Conservation (phyloP, 2,113 vertebrate genomes). For the Pyxicephalus adspersus region DNA sequence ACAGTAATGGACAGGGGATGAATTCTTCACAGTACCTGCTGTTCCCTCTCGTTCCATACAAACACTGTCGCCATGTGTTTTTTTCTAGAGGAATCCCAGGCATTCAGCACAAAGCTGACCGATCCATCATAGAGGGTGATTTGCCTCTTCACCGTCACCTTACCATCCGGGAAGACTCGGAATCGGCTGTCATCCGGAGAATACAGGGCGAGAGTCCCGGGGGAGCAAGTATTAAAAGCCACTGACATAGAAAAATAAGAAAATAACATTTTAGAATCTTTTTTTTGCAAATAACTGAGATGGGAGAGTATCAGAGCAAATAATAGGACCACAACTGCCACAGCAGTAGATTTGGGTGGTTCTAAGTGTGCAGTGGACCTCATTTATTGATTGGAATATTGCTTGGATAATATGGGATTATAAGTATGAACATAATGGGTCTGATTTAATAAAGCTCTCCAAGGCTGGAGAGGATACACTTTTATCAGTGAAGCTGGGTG, state of each 20-base stretch:
- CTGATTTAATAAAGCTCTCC: no score
- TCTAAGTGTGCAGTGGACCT: no score
- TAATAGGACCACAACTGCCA: no score
- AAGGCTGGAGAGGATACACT: no score
- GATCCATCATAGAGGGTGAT: constrained; percentile 38
- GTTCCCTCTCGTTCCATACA: constrained; percentile 44
- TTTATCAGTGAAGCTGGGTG: no score
- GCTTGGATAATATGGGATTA: no score
- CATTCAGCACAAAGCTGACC: constrained; percentile 43
- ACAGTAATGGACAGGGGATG: no score
- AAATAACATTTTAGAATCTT: not conserved
- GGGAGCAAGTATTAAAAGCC: constrained; percentile 26
- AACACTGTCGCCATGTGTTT: constrained; percentile 37
- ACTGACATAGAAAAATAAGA: not conserved
- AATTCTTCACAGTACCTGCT: constrained; percentile 9
- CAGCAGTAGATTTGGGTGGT: no score
- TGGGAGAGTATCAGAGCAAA: no score
- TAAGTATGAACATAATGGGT: no score
- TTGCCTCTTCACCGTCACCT: constrained; percentile 31
- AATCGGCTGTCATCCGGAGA: constrained; percentile 38
- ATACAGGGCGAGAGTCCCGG: not conserved
- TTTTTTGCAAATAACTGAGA: no score
- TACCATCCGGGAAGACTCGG: constrained; percentile 32
- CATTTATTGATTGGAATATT: no score
- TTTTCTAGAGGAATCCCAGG: constrained; percentile 22